Percentiles rank a stretch among this genome's conserved stretches.
phyloP scores from a whole-genome alignment of 2,797 vertebrate genomes.

The Decapterus maruadsi region DNA sequence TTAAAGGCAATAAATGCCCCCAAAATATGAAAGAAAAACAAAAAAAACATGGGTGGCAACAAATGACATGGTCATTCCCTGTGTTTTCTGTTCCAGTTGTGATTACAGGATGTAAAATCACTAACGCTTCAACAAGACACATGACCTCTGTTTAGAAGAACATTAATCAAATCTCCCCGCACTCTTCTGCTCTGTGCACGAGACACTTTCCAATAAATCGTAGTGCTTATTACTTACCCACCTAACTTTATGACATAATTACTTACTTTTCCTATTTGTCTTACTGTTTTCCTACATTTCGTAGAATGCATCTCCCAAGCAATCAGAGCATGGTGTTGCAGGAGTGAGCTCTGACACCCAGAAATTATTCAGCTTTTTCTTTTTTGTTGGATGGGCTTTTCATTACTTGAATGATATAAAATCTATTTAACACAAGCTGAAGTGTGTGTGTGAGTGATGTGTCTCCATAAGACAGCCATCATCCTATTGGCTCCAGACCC shows the following conservation, averaged over 20 bases:
- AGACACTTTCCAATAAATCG: conserved; percentile 14
- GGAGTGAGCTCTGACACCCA: too few relatives aligned
- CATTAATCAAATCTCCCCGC: conserved; percentile 40
- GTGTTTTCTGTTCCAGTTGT: conserved; percentile 54
- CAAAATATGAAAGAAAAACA: too few relatives aligned
- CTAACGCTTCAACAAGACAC: conserved; percentile 50
- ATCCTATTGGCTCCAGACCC: too few relatives aligned
- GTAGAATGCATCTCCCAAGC: neutral
- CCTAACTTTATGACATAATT: conserved; percentile 9
- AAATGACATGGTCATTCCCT: conserved; percentile 40
- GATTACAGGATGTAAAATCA: conserved; percentile 52
- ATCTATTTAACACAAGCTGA: too few relatives aligned
- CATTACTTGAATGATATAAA: too few relatives aligned
- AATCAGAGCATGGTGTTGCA: too few relatives aligned
- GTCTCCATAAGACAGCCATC: too few relatives aligned
- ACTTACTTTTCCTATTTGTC: conserved; percentile 8
- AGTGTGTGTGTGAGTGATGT: too few relatives aligned
- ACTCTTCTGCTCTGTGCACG: neutral
- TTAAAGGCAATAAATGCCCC: too few relatives aligned
- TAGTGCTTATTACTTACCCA: conserved; percentile 6
- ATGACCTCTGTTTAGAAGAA: conserved; percentile 40
- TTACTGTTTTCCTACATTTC: neutral
- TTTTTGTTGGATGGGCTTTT: too few relatives aligned
- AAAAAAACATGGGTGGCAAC: too few relatives aligned
- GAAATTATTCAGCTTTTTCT: too few relatives aligned